Conservation (phyloP, 2,113 vertebrate genomes). For the Gymnocephalus cernua region DNA sequence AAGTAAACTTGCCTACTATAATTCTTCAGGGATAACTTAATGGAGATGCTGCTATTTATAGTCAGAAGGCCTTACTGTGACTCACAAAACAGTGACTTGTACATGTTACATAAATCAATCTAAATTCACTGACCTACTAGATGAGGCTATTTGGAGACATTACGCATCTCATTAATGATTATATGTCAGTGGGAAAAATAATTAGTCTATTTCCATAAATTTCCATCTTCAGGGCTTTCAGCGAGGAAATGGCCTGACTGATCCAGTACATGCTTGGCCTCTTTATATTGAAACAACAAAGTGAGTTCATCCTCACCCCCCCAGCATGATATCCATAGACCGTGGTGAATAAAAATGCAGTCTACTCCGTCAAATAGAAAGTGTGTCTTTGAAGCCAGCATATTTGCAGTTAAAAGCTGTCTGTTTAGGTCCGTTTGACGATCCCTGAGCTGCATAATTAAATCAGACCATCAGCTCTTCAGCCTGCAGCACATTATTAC, state of each 20-base stretch:
- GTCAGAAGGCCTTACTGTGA: neutral
- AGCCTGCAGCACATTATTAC: slow-evolving; percentile 7
- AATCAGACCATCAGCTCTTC: slow-evolving; percentile 12
- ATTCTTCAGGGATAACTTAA: too few species aligned
- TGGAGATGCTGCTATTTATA: neutral
- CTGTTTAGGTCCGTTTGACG: neutral
- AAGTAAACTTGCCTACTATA: too few species aligned
- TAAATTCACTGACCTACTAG: neutral
- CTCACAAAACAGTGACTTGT: neutral
- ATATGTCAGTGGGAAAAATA: slow-evolving; percentile 1
- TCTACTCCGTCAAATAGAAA: neutral
- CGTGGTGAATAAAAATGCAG: neutral
- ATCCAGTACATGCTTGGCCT: neutral
- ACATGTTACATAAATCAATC: neutral
- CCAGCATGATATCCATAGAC: neutral
- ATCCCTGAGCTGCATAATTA: slow-evolving; percentile 20
- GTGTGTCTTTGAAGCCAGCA: slow-evolving; percentile 20
- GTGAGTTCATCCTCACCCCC: neutral
- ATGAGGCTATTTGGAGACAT: neutral
- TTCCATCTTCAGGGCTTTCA: neutral
- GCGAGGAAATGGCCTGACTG: neutral
- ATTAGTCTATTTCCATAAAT: slow-evolving; percentile 3
- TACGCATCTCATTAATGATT: neutral
- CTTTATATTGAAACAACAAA: slow-evolving; percentile 11
- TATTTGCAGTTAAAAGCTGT: slow-evolving; percentile 26